Evolutionary conservation across 2,113 vertebrate species (phyloP), one percentile per base, ranked within the genome.

Genomic region (Phrynosoma blainvillii): DNA sequence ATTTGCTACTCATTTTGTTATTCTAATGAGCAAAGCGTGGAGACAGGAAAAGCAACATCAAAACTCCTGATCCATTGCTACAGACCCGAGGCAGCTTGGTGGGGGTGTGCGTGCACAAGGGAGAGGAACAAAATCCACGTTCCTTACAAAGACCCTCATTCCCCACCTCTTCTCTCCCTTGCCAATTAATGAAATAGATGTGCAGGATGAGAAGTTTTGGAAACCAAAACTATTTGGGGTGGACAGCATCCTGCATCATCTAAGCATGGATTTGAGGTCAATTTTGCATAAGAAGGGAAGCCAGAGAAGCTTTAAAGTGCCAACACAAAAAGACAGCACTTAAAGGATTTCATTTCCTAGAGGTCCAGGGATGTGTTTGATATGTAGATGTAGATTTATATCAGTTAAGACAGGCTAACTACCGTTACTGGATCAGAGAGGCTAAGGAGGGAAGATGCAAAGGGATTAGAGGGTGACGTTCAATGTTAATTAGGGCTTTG

Each of bases 1-100:
- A 94, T 95, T 95, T 95, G 91, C 90, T 93, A 88, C 83, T 56
- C 90, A 90, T 95, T 95, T 94, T 95, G 94, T 95, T 95, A 95
- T 93, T 94, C 92, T 95, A 95, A 95, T 95, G 94, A 94, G 91
- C 0, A 1, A 86, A 88, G 47, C 83, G 86, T 91, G 86, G 83
- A 93, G 93, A 91, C 87, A 91, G 92, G 92, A 91, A 91, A 93
- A 70, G 85, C 88, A 86, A 92, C 94, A 93, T 94, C 92, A 95
- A 95, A 95, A 91, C 90, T 88, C 91, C 75, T 76, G 93, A 68
- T 95, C 89, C 87, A 80, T 59, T 0, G 0, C 40, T 0, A 2
- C 86, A 91, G 89, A 94, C 89, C 90, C 89, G 84, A 90, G 93
- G 90, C 92, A 88, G 90, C 88, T 91, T 12, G 30, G 59, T 75